These are phyloP conservation scores for Anguilla marmorata DNA, from an alignment of 2,797 vertebrate species.

Conservation along the genomic window DNA sequence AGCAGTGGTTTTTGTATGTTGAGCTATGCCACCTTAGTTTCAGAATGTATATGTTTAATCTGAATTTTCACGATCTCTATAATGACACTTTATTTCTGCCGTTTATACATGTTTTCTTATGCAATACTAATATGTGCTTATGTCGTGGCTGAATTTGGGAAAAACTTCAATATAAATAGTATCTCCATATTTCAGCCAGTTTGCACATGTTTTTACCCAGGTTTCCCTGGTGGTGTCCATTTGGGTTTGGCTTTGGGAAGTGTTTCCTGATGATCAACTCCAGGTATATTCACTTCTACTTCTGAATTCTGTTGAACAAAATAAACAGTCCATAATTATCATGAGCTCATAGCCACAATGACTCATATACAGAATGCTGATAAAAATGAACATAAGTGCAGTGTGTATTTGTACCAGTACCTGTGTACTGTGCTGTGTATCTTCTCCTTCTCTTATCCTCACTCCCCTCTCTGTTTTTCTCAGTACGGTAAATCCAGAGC, in stretches of 20 bases:
- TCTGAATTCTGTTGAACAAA: conserved; percentile 51
- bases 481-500: conserved; percentile 63
- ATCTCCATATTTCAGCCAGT: neutral
- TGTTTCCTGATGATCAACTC: conserved; percentile 45
- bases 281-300: conserved; percentile 43
- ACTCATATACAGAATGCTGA: neutral
- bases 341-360: conserved; percentile 8
- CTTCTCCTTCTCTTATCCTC: conserved; percentile 45
- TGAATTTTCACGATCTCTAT: neutral
- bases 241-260: conserved; percentile 57
- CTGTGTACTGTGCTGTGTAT: conserved; percentile 41
- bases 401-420: conserved; percentile 33
- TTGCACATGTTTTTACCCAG: conserved; percentile 59
- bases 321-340: neutral
- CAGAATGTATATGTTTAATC: neutral
- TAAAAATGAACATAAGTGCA: neutral
- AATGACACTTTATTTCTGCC: neutral
- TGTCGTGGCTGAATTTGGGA: neutral
- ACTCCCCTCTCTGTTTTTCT: conserved; percentile 60
- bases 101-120: neutral
- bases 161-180: neutral
- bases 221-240: conserved; percentile 68
- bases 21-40: no score
- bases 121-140: neutral
- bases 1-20: no score